A percentile compares a stretch with the other conserved stretches of the same genome.
phyloP scores from a whole-genome alignment of 1,140 invertebrate genomes.

The Calycopis cecrops region DNA sequence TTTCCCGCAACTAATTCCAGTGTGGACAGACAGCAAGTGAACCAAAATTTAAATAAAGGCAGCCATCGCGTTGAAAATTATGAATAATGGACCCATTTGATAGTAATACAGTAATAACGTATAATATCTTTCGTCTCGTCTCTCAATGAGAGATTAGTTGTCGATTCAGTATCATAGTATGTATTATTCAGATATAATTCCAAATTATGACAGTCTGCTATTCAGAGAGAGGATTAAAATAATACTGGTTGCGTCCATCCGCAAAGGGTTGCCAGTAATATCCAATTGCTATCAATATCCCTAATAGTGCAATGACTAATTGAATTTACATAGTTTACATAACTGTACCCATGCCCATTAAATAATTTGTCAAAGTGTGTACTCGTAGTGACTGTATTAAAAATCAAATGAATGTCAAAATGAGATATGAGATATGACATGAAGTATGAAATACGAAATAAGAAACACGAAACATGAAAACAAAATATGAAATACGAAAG shows the following conservation, averaged over 20 bases:
- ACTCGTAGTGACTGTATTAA: too few species aligned
- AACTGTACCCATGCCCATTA: slow-evolving; percentile 30
- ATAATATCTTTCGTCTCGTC: too few species aligned
- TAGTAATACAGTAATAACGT: slow-evolving; percentile 5
- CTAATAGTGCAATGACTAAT: slow-evolving; percentile 33
- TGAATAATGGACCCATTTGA: too few species aligned
- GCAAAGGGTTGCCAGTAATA: slow-evolving; percentile 17
- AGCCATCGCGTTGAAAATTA: too few species aligned
- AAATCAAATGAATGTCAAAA: too few species aligned
- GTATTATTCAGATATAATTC: slow-evolving; percentile 40
- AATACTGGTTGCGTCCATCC: slow-evolving; percentile 20
- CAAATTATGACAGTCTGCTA: slow-evolving; percentile 33
- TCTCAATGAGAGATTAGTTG: slow-evolving; percentile 33
- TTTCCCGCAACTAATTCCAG: not conserved
- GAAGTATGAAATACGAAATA: too few species aligned
- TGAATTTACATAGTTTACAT: slow-evolving; percentile 37
- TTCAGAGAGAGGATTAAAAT: slow-evolving; percentile 26
- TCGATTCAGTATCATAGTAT: slow-evolving; percentile 34
- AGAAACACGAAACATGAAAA: too few species aligned
- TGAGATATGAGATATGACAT: too few species aligned
- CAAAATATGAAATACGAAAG: too few species aligned
- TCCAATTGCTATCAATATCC: slow-evolving; percentile 30
- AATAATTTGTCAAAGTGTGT: not conserved
- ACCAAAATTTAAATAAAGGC: too few species aligned
- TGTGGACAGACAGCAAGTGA: not conserved